These are phyloP conservation scores for Chouioia cunea DNA, from an alignment of 2,888 invertebrate genomes.

Conservation along the genomic window DNA sequence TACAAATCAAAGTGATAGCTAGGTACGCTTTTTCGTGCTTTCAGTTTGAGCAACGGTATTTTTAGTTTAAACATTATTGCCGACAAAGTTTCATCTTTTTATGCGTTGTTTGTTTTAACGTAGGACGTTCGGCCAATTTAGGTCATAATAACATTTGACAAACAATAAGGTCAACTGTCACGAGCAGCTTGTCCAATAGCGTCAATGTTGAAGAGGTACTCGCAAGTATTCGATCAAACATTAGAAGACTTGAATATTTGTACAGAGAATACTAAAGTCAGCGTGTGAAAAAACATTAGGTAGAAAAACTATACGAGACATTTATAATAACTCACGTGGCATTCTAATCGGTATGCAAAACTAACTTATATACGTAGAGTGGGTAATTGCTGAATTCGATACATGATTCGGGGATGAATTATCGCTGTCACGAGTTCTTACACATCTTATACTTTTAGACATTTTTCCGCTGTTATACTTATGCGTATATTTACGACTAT, in stretches of 20 bases:
- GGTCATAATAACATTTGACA: too few species aligned
- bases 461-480: constrained; percentile 3
- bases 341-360: constrained; percentile 53
- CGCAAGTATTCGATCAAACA: background rate
- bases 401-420: constrained; percentile 7
- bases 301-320: too few species aligned
- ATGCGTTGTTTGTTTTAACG: too few species aligned
- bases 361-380: constrained; percentile 42
- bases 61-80: too few species aligned
- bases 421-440: background rate
- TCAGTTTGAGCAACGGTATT: too few species aligned
- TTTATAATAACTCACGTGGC: constrained; percentile 44
- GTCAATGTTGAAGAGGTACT: background rate
- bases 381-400: background rate
- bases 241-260: background rate
- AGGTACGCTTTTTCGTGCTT: constrained; percentile 10
- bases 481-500: too few species aligned
- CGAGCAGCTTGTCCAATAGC: too few species aligned
- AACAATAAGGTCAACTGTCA: too few species aligned
- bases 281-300: too few species aligned
- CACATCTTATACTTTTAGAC: constrained; percentile 11
- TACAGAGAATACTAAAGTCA: too few species aligned
- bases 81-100: too few species aligned
- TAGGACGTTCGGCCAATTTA: too few species aligned
- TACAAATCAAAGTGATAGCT: constrained; percentile 24